These are phyloP conservation scores for Drosophila merina DNA, from an alignment of 2,888 invertebrate genomes.

Conservation along the genomic window DNA sequence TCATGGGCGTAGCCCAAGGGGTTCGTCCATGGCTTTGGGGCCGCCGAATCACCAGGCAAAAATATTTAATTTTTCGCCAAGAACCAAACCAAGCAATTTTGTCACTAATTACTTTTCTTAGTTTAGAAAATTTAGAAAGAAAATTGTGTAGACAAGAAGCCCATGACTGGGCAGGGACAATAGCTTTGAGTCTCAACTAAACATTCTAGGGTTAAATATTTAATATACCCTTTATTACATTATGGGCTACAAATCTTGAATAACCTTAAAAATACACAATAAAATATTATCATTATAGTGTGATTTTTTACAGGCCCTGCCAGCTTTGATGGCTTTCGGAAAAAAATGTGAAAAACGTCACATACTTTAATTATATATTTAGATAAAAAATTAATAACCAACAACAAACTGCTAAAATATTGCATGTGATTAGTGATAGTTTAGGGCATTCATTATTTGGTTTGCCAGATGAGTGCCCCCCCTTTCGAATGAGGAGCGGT, in stretches of 20 bases:
- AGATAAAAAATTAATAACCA: not conserved
- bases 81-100: not conserved
- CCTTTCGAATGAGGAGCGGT: conserved; percentile 3
- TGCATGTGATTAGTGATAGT: not conserved
- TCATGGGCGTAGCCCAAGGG: conserved; percentile 11
- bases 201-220: not conserved
- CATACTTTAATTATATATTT: not conserved
- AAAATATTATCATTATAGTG: not conserved
- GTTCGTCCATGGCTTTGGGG: not conserved
- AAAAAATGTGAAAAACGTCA: not conserved
- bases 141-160: not conserved
- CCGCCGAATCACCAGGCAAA: not conserved
- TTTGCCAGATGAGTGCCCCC: not conserved
- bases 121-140: not conserved
- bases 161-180: not conserved
- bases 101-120: not conserved
- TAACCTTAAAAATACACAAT: not conserved
- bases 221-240: not conserved
- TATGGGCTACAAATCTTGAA: not conserved
- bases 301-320: not conserved
- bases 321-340: not conserved
- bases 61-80: conserved; percentile 5
- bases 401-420: not conserved
- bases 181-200: not conserved
- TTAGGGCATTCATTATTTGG: conserved; percentile 7